Evolutionary conservation across 2,797 vertebrate species (phyloP).

Genomic region (Sebastes diploproa): DNA sequence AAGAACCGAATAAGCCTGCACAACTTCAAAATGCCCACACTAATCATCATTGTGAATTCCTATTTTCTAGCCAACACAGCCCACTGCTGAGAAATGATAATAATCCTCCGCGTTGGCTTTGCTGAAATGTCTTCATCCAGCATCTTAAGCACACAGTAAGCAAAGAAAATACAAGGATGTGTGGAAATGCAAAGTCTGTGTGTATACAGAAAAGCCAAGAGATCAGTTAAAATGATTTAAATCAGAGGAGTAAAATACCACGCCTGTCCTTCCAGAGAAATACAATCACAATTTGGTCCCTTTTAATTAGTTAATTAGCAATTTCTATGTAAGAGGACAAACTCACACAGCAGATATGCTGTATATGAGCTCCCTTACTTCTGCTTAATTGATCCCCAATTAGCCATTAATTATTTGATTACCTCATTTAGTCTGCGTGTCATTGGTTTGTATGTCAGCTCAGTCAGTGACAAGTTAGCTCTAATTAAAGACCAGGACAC

Average conservation of each 20-base stretch:
- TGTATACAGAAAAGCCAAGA: constrained; percentile 15
- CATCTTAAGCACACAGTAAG: constrained; percentile 28
- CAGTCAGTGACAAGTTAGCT: constrained; percentile 70
- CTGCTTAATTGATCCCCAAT: constrained; percentile 82
- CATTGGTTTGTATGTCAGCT: constrained; percentile 71
- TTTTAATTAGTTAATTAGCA: constrained; percentile 68
- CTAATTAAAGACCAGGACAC: constrained; percentile 75
- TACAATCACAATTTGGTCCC: constrained; percentile 36
- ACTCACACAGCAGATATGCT: constrained; percentile 59
- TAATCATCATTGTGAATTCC: constrained; percentile 57
- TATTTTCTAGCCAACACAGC: constrained; percentile 53
- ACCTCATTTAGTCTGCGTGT: constrained; percentile 75
- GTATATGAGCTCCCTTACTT: constrained; percentile 67
- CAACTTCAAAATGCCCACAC: constrained; percentile 58
- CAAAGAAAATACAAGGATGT: constrained; percentile 39
- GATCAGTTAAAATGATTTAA: constrained; percentile 44
- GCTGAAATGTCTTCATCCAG: constrained; percentile 53
- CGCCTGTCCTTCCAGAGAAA: constrained; percentile 28
- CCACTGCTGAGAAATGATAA: constrained; percentile 57
- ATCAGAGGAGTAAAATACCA: constrained; percentile 9
- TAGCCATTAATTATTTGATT: constrained; percentile 83
- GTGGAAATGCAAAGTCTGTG: constrained; percentile 26
- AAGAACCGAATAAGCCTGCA: constrained; percentile 54
- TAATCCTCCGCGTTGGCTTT: constrained; percentile 50
- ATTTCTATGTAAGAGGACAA: constrained; percentile 67